phyloP scores from a whole-genome alignment of 2,797 vertebrate species.

The Hylomyscus alleni region DNA sequence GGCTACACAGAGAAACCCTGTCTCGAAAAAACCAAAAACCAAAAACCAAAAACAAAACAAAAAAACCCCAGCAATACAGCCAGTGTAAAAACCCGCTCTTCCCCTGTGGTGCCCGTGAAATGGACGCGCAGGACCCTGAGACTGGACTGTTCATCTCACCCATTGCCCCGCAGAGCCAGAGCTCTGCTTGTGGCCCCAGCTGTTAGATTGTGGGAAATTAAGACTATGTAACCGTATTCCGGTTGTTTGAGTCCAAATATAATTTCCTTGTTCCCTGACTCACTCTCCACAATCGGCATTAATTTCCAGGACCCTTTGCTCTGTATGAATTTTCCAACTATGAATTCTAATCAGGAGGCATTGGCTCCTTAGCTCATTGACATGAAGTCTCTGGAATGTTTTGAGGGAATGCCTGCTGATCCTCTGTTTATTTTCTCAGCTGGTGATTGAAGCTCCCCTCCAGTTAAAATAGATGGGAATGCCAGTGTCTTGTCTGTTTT shows the following conservation, averaged over 20 bases:
- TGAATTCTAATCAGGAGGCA: slow-evolving; percentile 58
- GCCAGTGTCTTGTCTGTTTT: slow-evolving; percentile 60
- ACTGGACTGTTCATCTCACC: not conserved
- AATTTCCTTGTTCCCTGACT: not conserved
- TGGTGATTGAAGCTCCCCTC: slow-evolving; percentile 75
- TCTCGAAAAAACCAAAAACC: too few relatives aligned
- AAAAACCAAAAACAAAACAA: too few relatives aligned
- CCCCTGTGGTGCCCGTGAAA: not conserved
- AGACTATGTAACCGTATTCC: not conserved
- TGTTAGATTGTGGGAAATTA: slow-evolving; percentile 21
- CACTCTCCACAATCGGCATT: slow-evolving; percentile 15
- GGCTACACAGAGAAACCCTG: too few relatives aligned
- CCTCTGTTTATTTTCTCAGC: slow-evolving; percentile 81
- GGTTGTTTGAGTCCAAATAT: slow-evolving; percentile 51
- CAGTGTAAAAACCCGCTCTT: not conserved
- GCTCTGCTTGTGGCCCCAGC: not conserved
- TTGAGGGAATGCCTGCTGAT: slow-evolving; percentile 70
- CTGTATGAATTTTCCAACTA: not conserved
- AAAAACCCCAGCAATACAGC: too few relatives aligned
- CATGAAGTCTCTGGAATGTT: slow-evolving; percentile 64
- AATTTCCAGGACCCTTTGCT: not conserved
- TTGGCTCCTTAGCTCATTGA: slow-evolving; percentile 46
- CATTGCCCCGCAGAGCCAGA: slow-evolving; percentile 2
- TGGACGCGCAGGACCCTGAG: too few relatives aligned
- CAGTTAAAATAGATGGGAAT: slow-evolving; percentile 73